These are phyloP conservation scores for Narcine bancroftii DNA, from an alignment of 2,113 vertebrate species.

Conservation along the genomic window DNA sequence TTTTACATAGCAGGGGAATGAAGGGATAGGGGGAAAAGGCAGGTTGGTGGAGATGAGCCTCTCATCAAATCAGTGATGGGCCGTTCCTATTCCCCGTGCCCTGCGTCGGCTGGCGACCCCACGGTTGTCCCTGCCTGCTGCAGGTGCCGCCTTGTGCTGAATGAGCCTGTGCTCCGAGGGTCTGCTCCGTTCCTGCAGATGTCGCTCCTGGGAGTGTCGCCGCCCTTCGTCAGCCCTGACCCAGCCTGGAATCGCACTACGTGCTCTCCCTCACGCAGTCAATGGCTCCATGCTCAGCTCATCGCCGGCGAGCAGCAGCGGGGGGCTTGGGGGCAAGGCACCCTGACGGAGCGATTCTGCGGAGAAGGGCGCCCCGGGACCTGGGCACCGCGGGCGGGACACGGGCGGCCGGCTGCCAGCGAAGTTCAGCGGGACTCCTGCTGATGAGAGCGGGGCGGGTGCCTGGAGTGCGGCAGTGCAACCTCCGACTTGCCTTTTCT, in stretches of 20 bases:
- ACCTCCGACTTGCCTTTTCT: not conserved
- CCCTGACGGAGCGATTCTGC: too few relatives aligned
- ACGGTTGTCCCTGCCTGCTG: not conserved
- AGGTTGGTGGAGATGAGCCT: too few relatives aligned
- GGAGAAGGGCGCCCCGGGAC: not conserved
- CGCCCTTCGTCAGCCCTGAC: not conserved
- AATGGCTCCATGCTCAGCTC: not conserved
- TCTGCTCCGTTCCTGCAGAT: not conserved
- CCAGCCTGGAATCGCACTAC: not conserved
- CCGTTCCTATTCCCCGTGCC: too few relatives aligned
- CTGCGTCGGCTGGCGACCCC: too few relatives aligned
- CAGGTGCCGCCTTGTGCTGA: not conserved
- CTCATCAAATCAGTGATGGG: too few relatives aligned
- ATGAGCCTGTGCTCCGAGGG: not conserved
- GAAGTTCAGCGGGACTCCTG: not conserved
- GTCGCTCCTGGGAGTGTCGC: conserved; percentile 1
- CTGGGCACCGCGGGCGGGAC: too few relatives aligned
- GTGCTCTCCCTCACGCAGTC: conserved; percentile 28
- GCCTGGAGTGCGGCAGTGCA: not conserved
- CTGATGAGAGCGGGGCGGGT: not conserved
- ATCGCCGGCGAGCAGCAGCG: not conserved
- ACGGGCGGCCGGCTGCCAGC: not conserved
- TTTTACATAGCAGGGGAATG: too few relatives aligned
- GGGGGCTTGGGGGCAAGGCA: not conserved
- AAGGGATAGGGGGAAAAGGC: too few relatives aligned